Evolutionary conservation across 1,140 invertebrate species (phyloP).

Genomic region (Microvelia longipes): DNA sequence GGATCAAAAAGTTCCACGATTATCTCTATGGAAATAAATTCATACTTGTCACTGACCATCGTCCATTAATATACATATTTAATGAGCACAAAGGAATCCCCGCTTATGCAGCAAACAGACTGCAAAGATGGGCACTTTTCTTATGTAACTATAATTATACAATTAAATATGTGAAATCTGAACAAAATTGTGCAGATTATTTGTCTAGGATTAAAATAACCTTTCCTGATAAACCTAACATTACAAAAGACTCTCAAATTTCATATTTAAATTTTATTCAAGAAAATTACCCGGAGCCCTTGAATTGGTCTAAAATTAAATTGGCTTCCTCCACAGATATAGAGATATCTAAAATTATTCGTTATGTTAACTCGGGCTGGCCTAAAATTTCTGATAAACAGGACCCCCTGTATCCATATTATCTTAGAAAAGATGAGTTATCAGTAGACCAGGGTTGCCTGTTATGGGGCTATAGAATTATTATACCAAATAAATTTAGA

Average conservation of each 20-base stretch:
- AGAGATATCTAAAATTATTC: not conserved
- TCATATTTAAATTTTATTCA: not conserved
- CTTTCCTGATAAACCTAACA: not conserved
- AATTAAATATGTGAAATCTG: slow-evolving; percentile 8
- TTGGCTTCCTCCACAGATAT: not conserved
- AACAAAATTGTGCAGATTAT: not conserved
- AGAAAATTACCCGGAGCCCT: not conserved
- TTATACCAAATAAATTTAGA: not conserved
- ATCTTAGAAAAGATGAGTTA: not conserved
- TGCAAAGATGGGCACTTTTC: slow-evolving; percentile 14
- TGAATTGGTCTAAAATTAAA: not conserved
- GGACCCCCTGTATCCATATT: not conserved
- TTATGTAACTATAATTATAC: slow-evolving; percentile 11
- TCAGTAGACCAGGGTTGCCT: not conserved
- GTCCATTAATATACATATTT: not conserved
- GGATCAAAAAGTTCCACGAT: slow-evolving; percentile 20
- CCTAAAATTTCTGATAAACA: not conserved
- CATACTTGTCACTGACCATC: not conserved
- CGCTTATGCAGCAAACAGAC: slow-evolving; percentile 9
- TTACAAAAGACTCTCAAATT: not conserved
- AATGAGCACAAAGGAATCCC: slow-evolving; percentile 9
- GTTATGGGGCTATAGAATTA: not conserved
- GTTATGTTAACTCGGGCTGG: not conserved
- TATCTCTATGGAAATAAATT: not conserved
- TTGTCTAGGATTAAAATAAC: not conserved